Evolutionary conservation across 2,888 invertebrate species (phyloP), one percentile per base, ranked within the genome.

Genomic region (Cloeon dipterum): DNA sequence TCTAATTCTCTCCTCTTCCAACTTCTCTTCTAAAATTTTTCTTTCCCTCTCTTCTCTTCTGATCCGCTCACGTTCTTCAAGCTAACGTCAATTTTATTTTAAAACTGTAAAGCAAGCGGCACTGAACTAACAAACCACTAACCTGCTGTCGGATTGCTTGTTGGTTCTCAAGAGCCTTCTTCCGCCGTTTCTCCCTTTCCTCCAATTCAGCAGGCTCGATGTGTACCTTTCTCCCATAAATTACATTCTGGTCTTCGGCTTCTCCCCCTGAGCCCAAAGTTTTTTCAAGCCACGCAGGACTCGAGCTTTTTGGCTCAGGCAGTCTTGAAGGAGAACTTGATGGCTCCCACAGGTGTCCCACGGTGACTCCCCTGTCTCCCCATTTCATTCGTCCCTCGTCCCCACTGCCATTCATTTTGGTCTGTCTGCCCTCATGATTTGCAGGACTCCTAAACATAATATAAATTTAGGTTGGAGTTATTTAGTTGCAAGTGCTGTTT

Each of bases 151-250:
- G 66, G 46, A 88, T 81, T 11, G 79, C 83, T 41, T 75, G 73
- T 56, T 91, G 91, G 45, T 86, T 70, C 52, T 83, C 85, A 42
- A 83, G 55, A 0, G 86, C 86, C 55, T 78, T 75, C 42, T 81
- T 72, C 19, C 85, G 66, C 54, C 74, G 77, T 40, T 70, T 66
- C 58, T 86, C 83, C 44, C 83, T 64, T 54, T 89, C 83, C 7
- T 76, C 76, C 46, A 78, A 61, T 37, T 79, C 71, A 44, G 71
- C 68, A 2, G 79, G 74, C 52, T 88, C 86, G 39, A 86, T 53
- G 0, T 76, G 79, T 13, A 74, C 72, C 56, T 86, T 86, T 59
- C 88, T 88, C 7, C 89, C 89, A 44, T 86, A 65, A 33, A 86
- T 58, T 56, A 73, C 77, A 29, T 75, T 74, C 43, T n/a, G n/a